These are phyloP conservation scores for Hoplodrina blanda DNA, from an alignment of 2,888 invertebrate species.

Conservation along the genomic window DNA sequence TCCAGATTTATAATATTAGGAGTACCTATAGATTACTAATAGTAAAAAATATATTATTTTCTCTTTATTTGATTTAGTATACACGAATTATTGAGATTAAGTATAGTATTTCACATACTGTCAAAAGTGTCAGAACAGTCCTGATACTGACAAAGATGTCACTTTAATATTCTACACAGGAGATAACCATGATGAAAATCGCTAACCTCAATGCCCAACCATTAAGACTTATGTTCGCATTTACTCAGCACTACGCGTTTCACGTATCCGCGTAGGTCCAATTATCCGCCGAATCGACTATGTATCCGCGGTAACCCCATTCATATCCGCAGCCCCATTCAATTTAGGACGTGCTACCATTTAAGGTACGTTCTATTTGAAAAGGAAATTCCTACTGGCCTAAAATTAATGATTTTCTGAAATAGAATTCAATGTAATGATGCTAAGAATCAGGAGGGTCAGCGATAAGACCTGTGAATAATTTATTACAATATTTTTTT, in stretches of 20 bases:
- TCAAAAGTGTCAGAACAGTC: not conserved
- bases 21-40: no score
- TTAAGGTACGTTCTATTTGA: conserved; percentile 29
- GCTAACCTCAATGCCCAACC: conserved; percentile 40
- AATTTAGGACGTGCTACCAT: conserved; percentile 44
- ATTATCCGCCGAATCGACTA: conserved; percentile 69
- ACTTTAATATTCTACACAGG: not conserved
- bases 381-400: conserved; percentile 2
- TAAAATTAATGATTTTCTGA: conserved; percentile 15
- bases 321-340: conserved; percentile 59
- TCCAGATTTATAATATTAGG: no score
- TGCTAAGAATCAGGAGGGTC: not conserved
- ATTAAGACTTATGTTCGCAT: conserved; percentile 62
- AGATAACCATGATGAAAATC: conserved; percentile 4
- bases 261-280: conserved; percentile 68
- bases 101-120: not conserved
- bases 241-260: conserved; percentile 58
- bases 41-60: no score
- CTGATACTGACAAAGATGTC: not conserved
- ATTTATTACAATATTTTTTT: no score
- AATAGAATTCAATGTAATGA: conserved; percentile 6
- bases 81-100: no score
- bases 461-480: no score
- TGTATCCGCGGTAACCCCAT: conserved; percentile 59
- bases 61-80: not conserved